Conservation (phyloP, 1,140 invertebrate genomes). For the Rhizoglyphus robini region DNA sequence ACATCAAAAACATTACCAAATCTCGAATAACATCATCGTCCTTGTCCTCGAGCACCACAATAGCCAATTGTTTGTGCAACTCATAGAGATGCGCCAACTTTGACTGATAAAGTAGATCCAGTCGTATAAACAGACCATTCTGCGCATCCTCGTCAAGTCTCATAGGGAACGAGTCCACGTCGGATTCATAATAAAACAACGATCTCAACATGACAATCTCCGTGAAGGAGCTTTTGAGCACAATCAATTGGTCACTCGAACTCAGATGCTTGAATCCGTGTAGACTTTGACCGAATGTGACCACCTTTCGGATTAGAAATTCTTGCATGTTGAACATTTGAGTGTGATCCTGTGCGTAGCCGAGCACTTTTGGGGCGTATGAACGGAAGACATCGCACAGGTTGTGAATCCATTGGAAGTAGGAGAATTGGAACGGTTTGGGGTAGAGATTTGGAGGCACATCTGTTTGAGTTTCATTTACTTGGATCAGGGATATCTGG, state of each 20-base stretch:
- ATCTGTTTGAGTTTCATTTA: too few relatives aligned
- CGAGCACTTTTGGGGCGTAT: not conserved
- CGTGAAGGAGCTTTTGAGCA: slow-evolving; percentile 72
- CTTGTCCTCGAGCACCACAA: not conserved
- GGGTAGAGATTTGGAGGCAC: too few relatives aligned
- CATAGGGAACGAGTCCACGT: slow-evolving; percentile 54
- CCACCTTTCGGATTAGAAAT: slow-evolving; percentile 68
- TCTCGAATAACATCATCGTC: not conserved
- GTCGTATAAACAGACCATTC: not conserved
- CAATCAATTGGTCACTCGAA: slow-evolving; percentile 73
- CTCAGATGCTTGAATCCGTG: slow-evolving; percentile 75
- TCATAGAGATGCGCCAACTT: not conserved
- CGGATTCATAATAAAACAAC: slow-evolving; percentile 70
- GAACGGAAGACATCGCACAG: not conserved
- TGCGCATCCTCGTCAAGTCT: not conserved
- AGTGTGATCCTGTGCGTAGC: slow-evolving; percentile 37
- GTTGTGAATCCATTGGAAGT: not conserved
- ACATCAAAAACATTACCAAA: not conserved
- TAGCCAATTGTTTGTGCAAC: not conserved
- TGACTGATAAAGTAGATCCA: not conserved
- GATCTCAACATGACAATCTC: slow-evolving; percentile 83
- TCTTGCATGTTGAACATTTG: slow-evolving; percentile 79
- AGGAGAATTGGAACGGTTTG: too few relatives aligned
- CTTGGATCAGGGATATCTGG: not conserved
- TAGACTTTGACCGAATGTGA: slow-evolving; percentile 81